Base-by-base conservation (phyloP, 2,113 vertebrate species). In the Atherinomorus stipes region DNA sequence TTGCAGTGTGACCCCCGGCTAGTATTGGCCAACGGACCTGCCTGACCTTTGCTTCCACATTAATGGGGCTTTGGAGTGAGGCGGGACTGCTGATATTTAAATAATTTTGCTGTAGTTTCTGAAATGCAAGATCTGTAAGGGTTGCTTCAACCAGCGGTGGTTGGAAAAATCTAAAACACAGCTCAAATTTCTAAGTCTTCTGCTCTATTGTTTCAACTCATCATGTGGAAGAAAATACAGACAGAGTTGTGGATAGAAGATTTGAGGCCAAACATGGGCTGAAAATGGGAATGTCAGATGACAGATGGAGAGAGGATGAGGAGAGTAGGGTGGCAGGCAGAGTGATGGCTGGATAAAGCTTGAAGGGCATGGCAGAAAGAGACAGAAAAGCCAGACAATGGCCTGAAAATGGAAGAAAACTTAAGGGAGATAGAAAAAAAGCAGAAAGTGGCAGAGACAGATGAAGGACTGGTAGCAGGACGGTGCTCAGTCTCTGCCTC, bases 401-500 rank as follows among this genome's bases (percentile, higher is more conserved):
- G 47, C 26, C 45, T 45, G 31, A 76, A 11, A 28, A 44, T 52
- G 28, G 18, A 31, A 2, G 68, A 61, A 56, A 65, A 69, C 18
- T 26, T 2, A 15, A 49, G 5, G n/a, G 7, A 49, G 6, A 71
- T 21, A 37, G 16, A 31, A 37, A 7, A 11, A 65, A 68, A 60
- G 11, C 26, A 49, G 0, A 34, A 34, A 70, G 26, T 19, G 83
- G 71, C 64, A 59, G 37, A 64, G 68, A 71, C 34, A 54, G 53
- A 77, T 3, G 21, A 61, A 70, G 12, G 26, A 19, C 28, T 44
- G 52, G 56, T 54, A 7, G 60, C 4, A 44, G 72, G 61, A 74
- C 49, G 44, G 18, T 8, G n/a, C 62, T 78, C 75, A n/a, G 45
- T 78, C 81, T 65, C 73, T 71, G 72, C 66, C 73, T 5, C 47